These are phyloP conservation scores for Cephonodes hylas DNA, from an alignment of 2,888 invertebrate species.

Conservation along the genomic window DNA sequence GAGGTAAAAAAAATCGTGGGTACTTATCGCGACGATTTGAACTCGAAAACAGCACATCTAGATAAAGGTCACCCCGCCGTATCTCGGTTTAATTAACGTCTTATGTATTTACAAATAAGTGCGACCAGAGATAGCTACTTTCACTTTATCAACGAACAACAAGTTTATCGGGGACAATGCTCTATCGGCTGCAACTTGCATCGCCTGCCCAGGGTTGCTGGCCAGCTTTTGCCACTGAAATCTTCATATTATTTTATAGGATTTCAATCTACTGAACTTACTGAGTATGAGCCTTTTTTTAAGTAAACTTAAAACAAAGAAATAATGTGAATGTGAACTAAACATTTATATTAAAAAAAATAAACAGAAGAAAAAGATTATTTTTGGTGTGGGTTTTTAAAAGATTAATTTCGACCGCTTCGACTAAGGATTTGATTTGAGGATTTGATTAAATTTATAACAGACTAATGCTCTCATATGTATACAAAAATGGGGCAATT, in stretches of 20 bases:
- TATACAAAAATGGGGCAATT: too few relatives aligned
- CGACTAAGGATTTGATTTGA: too few relatives aligned
- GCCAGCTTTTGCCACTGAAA: not conserved
- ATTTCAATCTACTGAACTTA: too few relatives aligned
- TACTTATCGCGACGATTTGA: not conserved
- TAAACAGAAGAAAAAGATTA: too few relatives aligned
- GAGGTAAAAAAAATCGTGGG: not conserved
- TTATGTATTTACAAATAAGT: conserved; percentile 67
- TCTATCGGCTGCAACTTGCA: conserved; percentile 61
- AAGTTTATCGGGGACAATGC: conserved; percentile 78
- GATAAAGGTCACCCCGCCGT: conserved; percentile 37
- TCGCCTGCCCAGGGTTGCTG: conserved; percentile 46
- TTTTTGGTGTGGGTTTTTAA: too few relatives aligned
- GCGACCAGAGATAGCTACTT: conserved; percentile 53
- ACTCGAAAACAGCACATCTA: conserved; percentile 11
- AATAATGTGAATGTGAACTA: too few relatives aligned
- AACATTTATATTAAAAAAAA: too few relatives aligned
- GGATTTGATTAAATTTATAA: too few relatives aligned
- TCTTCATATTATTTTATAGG: not conserved
- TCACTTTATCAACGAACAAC: conserved; percentile 73
- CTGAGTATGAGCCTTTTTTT: too few relatives aligned
- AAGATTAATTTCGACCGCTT: too few relatives aligned
- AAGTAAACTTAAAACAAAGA: too few relatives aligned
- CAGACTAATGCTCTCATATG: too few relatives aligned
- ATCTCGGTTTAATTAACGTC: conserved; percentile 46